Base-by-base conservation (phyloP, 1,140 invertebrate genomes). In the Lepidostoma basale region DNA sequence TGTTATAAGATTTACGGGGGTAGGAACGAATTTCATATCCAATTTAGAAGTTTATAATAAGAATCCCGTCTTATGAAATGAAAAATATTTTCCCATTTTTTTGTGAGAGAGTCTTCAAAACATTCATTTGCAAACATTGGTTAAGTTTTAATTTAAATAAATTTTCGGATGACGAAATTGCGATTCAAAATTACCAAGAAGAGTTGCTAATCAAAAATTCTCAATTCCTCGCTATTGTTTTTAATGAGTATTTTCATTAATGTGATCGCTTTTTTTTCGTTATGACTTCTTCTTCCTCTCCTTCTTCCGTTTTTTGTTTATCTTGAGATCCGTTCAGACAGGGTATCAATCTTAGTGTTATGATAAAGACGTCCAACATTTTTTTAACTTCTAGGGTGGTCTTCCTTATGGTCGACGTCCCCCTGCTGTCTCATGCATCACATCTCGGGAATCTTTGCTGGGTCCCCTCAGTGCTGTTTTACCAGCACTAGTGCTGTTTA, bases 31-130 rank as follows among this genome's bases (percentile, higher is more conserved):
- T 60, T 65, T 67, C 59, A 52, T 45, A 67, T 67, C 69, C 69
- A 70, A 70, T 67, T 70, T 70, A 56, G 49, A 70, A 70, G 69
- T 70, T 70, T 70, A 70, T 67, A 67, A 70, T 70, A 67, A 62
- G 63, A 52, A 65, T 69, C 56, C 42, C 44, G 30, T 58, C 40
- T 54, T 45, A 47, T 39, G 56, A 65, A 65, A 65, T 65, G 68
- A 65, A 64, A 63, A 69, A 69, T 44, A 40, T 44, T 56, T 56
- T 30, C 16, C 26, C 22, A 25, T 56, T 65, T 65, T 47, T 26
- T 59, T n/a, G n/a, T n/a, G 25, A 14, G 25, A 59, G 22, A 59
- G n/a, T 40, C 39, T 40, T 59, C 36, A 42, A 59, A 59, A 42
- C 18, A 40, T 40, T 59, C 20, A 25, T 59, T 59, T 59, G 36